phyloP scores from a whole-genome alignment of 2,113 vertebrate genomes.

The Polyodon spathula region DNA sequence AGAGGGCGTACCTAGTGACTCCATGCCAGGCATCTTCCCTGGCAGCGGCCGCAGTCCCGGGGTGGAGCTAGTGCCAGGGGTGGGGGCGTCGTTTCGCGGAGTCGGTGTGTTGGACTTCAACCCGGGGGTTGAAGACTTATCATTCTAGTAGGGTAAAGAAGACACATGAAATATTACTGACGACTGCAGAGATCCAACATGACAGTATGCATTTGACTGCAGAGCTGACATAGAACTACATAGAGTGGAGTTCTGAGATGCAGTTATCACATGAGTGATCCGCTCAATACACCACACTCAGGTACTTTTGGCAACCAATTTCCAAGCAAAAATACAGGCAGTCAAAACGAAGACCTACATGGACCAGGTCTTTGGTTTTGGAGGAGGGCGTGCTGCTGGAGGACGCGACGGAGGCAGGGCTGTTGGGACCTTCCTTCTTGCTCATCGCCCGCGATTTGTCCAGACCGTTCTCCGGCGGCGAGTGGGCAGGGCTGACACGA shows the following conservation, averaged over 20 bases:
- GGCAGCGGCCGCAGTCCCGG: slow-evolving; percentile 83
- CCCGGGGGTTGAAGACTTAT: slow-evolving; percentile 90
- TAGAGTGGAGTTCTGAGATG: slow-evolving; percentile 6
- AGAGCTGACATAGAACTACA: too few relatives aligned
- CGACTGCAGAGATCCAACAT: too few relatives aligned
- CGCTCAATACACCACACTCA: not conserved
- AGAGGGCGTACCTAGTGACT: slow-evolving; percentile 72
- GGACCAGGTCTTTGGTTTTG: slow-evolving; percentile 97
- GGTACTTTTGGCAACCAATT: too few relatives aligned
- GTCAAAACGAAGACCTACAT: slow-evolving; percentile 62
- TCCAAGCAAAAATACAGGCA: too few relatives aligned
- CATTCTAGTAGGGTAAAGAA: slow-evolving; percentile 63
- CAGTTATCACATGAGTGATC: slow-evolving; percentile 39
- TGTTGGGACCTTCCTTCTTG: slow-evolving; percentile 95
- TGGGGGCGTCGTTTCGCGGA: slow-evolving; percentile 81
- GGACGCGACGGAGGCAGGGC: slow-evolving; percentile 91
- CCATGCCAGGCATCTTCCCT: slow-evolving; percentile 83
- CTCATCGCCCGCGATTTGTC: slow-evolving; percentile 80
- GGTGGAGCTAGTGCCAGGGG: slow-evolving; percentile 88
- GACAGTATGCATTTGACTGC: too few relatives aligned
- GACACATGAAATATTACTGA: slow-evolving; percentile 8
- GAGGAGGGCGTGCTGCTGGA: slow-evolving; percentile 97
- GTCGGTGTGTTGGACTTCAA: slow-evolving; percentile 94
- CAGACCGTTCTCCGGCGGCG: slow-evolving; percentile 90
- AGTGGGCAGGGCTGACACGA: slow-evolving; percentile 86